phyloP scores from a whole-genome alignment of 92 coral and sea anemone genomes.

The Porites evermanni region DNA sequence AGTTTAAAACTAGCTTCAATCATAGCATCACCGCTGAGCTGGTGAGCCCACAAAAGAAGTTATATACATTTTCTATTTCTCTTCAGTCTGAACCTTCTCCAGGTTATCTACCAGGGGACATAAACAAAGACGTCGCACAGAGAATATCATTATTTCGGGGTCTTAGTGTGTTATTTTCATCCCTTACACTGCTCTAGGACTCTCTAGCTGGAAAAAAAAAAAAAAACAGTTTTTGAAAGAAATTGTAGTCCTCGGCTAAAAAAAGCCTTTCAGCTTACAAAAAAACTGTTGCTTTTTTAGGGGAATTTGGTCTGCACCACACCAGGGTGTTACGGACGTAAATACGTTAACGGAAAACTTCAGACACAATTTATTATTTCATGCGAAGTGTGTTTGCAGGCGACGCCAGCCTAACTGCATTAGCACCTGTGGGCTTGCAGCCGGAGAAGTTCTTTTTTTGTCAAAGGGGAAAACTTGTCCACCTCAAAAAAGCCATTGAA shows the following conservation, averaged over 20 bases:
- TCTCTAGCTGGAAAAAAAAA: too few relatives aligned
- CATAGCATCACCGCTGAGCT: not conserved
- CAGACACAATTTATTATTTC: constrained; percentile 24
- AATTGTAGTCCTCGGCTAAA: too few relatives aligned
- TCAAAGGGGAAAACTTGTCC: not conserved
- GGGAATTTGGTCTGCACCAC: not conserved
- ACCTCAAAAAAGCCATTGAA: constrained; percentile 1
- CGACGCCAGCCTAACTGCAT: constrained; percentile 15
- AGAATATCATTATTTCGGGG: not conserved
- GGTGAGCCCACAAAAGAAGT: not conserved
- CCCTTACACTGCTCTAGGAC: too few relatives aligned
- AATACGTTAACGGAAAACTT: not conserved
- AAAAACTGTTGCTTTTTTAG: not conserved
- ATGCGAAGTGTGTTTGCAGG: constrained; percentile 29
- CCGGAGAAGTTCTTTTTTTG: constrained; percentile 18
- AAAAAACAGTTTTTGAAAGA: too few relatives aligned
- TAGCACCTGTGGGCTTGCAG: constrained; percentile 39
- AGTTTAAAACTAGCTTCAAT: not conserved
- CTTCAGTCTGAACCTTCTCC: not conserved
- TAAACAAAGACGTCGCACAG: constrained; percentile 7
- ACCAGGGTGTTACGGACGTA: not conserved
- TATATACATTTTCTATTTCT: not conserved
- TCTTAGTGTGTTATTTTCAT: not conserved
- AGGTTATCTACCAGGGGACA: not conserved
- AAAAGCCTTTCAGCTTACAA: not conserved